Base-by-base conservation (phyloP, 2,888 invertebrate species). In the Orchesella flavescens region DNA sequence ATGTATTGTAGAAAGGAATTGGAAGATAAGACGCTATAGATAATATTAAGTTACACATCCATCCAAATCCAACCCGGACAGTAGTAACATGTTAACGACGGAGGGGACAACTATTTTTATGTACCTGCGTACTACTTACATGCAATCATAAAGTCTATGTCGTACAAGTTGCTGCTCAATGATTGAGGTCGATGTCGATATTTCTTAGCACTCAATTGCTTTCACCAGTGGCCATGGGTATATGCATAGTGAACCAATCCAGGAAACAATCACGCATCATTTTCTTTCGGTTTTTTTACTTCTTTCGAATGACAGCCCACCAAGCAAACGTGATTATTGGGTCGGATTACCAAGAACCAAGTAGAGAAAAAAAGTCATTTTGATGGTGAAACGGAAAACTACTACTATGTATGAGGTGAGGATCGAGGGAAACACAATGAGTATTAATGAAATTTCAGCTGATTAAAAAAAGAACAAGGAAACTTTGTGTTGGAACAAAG, bases 221-320 rank as follows among this genome's bases (percentile, higher is more conserved):
- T 53, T 53, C 53, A 53, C 53, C 17, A 53, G 17, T 17, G 53
- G 17, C 4, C 9, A 17, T 53, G 9, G 34, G n/a, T 9, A 12
- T 44, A 57, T 57, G 7, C 57, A n/a, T 15, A n/a, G 5, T 12
- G 7, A 53, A 17, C 63, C 19, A 55, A 53, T 34, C 24, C 75
- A 55, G 75, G 65, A 75, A 75, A 49, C 63, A 75, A 75, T 75
- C 75, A 53, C 46, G 34, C 66, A 66, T 66, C 66, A 66, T 66
- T 66, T 43, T 66, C 66, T 17, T 44, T 66, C 71, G 34, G 34
- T 57, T 57, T 68, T 72, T 63, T 46, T 23, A 15, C n/a, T n/a
- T n/a, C n/a, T n/a, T n/a, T 44, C n/a, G 53, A 75, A 12, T 63
- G 74, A 74, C 74, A 74, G 63, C 63, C 46, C 59, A 17, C 19